Evolutionary conservation across 2,797 vertebrate genomes (phyloP), one percentile per base, ranked within the genome.

Genomic region (Mallotus villosus): DNA sequence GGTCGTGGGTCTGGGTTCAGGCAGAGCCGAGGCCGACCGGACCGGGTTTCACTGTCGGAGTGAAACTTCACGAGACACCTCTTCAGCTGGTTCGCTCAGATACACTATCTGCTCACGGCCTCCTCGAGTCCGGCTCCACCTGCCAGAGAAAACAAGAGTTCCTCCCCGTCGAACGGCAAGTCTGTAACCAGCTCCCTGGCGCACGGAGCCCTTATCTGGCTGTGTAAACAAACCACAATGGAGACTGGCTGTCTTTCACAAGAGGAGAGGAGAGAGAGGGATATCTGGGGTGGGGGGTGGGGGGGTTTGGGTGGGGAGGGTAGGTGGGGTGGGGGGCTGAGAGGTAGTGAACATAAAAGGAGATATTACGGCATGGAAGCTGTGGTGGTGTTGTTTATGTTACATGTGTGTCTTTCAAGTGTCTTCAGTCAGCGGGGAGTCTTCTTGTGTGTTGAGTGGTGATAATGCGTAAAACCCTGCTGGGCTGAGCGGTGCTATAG

Each of bases 111-210:
- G 24, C 61, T 66, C 17, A 25, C 27, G 58, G 29, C 27, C 32
- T 57, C 21, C n/a, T 12, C 17, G 25, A 25, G 25, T 32, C 32
- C 32, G 34, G 34, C 22, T 66, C 34, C 61, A 63, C 2, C 27
- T 79, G 72, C 81, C 84, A 81, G 72, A 77, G 70, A 82, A 76
- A 82, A 84, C 80, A 81, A 75, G 75, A 74, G 75, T 22, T 22
- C 49, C 46, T 29, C 64, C 53, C 37, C 70, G 59, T 70, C 32
- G n/a, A 71, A 72, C 9, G 67, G 37, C 37, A 61, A 67, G 57
- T n/a, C 63, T 74, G 74, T 67, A 65, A 74, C 78, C 79, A 66
- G 72, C 85, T 22, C 5, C 75, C 73, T 75, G 41, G 62, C 2
- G 37, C 70, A 80, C 9, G 65, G 81, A 74, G 72, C 37, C 62